Evolutionary conservation across 2,888 invertebrate species (phyloP), one percentile per base, ranked within the genome.

Genomic region (Rotaria macrura): DNA sequence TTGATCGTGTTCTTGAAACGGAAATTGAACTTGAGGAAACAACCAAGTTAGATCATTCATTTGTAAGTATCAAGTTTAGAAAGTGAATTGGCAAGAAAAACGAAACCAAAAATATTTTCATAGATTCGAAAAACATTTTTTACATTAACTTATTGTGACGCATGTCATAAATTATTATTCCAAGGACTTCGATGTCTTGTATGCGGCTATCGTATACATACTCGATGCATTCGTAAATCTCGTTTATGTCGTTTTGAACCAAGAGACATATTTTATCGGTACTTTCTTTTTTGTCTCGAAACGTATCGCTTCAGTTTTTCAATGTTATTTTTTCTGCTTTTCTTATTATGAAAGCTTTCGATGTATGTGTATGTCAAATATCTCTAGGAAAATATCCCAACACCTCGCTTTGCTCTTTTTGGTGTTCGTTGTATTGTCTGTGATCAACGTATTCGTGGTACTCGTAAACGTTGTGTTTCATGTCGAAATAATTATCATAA

Each of bases 51-150:
- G 43, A 43, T 79, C 79, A 79, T n/a, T 79, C 79, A 79, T 79
- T 79, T 79, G 79, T 79, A 79, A 79, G 79, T 79, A 79, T 17
- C 17, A 49, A 49, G 6, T n/a, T 49, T 49, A 49, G 14, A 14
- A 29, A 17, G 14, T 54, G 20, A 23, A 23, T 23, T 54, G 6
- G 54, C 20, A 7, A 23, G 25, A 23, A 55, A 34, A 65, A 34
- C n/a, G n/a, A n/a, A n/a, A n/a, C n/a, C n/a, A n/a, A 65, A 65
- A 65, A 65, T 25, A 25, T 43, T 79, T 79, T 40, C 43, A 43
- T 79, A 79, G 79, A 43, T 79, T 9, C 79, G 79, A 25, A 79
- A 79, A 79, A 79, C 43, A 79, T 79, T 79, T 79, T 79, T 79
- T 43, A 43, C 79, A 79, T 79, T 79, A 43, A 79, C 79, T n/a